Evolutionary conservation across 2,113 vertebrate genomes (phyloP), one percentile per base, ranked within the genome.

Genomic region (Ornithorhynchus anatinus): DNA sequence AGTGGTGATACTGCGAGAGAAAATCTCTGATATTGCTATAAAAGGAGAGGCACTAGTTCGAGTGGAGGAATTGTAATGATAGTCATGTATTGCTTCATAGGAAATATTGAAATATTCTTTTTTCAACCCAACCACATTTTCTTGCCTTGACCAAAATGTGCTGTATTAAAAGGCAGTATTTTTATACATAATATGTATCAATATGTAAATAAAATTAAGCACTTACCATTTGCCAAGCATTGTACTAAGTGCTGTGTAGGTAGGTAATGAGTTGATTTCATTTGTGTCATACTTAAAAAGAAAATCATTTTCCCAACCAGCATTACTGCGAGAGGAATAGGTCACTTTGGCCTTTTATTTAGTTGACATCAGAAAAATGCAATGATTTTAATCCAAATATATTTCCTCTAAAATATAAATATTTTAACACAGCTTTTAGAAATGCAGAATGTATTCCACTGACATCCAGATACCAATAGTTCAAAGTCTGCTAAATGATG

Each of bases 351-450:
- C 38, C 62, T 35, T 16, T 63, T 31, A 37, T 51, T 66, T 87
- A 86, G 79, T 53, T 78, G 60, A 75, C 66, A 22, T 87, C 86
- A 75, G 79, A 81, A 66, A 69, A 73, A 75, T 87, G 82, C 79
- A 83, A 67, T 88, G 88, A 83, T 60, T 89, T 69, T 90, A 89
- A 90, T 90, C n/a, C 89, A 90, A 90, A 90, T 89, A 89, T 86
- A 89, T 79, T 86, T 81, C 77, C 69, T 86, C 87, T 90, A 90
- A 90, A 89, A 90, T 90, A 90, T 86, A 90, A 88, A 89, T 89
- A 89, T 86, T 79, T 59, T 52, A 70, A 80, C 84, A 85, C 57
- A 86, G 83, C 53, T 86, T 54, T 81, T 89, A 90, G 45, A 89
- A 89, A 89, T 81, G 77, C 83, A 77, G 81, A 80, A 71, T 83